Evolutionary conservation across 2,888 invertebrate genomes (phyloP), one percentile per base, ranked within the genome.

Genomic region (Eupeodes luniger): DNA sequence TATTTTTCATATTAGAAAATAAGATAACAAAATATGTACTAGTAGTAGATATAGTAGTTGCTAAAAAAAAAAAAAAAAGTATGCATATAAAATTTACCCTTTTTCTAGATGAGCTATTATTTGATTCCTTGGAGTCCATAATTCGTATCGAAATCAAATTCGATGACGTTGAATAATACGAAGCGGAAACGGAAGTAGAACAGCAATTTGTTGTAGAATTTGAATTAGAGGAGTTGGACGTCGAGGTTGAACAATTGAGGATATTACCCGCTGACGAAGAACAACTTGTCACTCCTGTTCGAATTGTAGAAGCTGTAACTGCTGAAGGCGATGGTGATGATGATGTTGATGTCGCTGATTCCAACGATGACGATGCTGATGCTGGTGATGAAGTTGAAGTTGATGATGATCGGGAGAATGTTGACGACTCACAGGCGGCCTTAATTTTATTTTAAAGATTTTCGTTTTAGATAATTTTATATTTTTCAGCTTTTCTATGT

Each of bases 381-480:
- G n/a, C 27, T 14, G n/a, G 40, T 14, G 36, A 61, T n/a, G 57
- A 14, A 53, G 55, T 7, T 27, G 34, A 14, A 27, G 27, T 27
- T 66, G 59, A 14, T 14, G 53, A 40, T 64, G 64, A 12, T 44
- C 36, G 10, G 47, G 62, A 11, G 5, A 11, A 49, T 51, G 87
- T 47, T 84, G 89, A 78, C 44, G 89, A 78, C 44, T 79, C 78
- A 61, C 76, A 77, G 70, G 77, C 74, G 75, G 89, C 89, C 81
- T 88, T 88, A 81, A 88, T 88, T 85, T 88, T 88, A 85, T 85
- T 87, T 87, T 87, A 87, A 87, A 87, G 84, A 87, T 87, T 16
- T 88, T 85, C 85, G 88, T 78, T 88, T 88, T 85, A 85, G 81
- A 85, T 85, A 34, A 78, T 83, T 59, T 44, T 74, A 55, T 83